Evolutionary conservation across 2,888 invertebrate species (phyloP).

Genomic region (Ptychoptera albimana): DNA sequence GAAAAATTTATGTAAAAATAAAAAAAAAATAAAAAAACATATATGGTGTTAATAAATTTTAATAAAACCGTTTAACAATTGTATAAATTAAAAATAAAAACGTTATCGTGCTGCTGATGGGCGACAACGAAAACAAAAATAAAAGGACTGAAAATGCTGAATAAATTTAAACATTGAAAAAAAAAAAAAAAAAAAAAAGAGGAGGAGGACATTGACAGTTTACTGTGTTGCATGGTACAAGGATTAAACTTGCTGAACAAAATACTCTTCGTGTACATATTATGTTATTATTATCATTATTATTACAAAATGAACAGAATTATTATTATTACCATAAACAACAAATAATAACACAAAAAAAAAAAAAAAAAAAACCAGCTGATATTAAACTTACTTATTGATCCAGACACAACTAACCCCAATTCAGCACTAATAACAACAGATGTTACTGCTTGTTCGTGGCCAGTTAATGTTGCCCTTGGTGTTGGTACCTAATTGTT

Average conservation of each 20-base stretch:
- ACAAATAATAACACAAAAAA: not conserved
- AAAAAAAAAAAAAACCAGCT: slow-evolving; percentile 9
- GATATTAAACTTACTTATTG: slow-evolving; percentile 41
- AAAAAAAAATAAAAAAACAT: not conserved
- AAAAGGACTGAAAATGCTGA: no score
- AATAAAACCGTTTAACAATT: slow-evolving; percentile 1
- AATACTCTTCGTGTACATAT: no score
- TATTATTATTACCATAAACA: no score
- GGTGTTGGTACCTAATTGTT: slow-evolving; percentile 62
- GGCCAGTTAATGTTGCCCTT: slow-evolving; percentile 91
- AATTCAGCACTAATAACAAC: slow-evolving; percentile 96
- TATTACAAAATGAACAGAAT: no score
- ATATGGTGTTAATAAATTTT: not conserved
- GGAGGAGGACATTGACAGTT: no score
- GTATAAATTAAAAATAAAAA: not conserved
- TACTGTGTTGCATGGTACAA: no score
- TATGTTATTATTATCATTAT: no score
- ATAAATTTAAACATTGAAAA: no score
- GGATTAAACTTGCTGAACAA: no score
- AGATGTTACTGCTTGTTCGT: slow-evolving; percentile 89
- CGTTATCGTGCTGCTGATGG: no score
- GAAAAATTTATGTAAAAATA: slow-evolving; percentile 1
- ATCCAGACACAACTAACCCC: slow-evolving; percentile 92
- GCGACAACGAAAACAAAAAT: no score
- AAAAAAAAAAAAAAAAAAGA: no score